Base-by-base conservation (phyloP, 2,113 vertebrate species). In the Quiscalus mexicanus region DNA sequence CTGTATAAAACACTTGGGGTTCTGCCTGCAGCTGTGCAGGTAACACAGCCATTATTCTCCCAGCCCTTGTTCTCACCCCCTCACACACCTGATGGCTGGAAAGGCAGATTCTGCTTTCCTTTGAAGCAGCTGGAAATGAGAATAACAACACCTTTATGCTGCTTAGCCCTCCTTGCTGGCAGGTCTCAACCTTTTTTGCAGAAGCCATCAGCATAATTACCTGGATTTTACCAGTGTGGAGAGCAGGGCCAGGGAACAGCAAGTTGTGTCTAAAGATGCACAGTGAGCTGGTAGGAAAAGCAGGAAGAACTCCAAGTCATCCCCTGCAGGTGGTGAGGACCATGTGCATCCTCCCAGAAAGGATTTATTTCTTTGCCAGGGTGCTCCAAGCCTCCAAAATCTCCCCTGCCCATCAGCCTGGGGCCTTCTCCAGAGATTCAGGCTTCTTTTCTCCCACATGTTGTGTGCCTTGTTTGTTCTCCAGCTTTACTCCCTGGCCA, bases 1-100 rank as follows among this genome's bases (percentile, higher is more conserved):
- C 11, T 49, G 17, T 60, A 50, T 65, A 47, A 82, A 76, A 73
- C 59, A 59, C 53, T 45, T 35, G 50, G 21, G 15, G 0, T 11
- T 91, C 90, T 87, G 78, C 78, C 79, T 85, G 37, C 67, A 94
- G 65, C 74, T 91, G 42, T 93, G 82, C 52, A 84, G 59, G 50
- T 76, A 77, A 49, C 0, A 0, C 44, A 64, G 77, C 42, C 62
- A 56, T 80, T 92, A 21, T 92, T 78, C 37, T 89, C 31, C 45
- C 64, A 77, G 47, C 39, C 22, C 37, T 79, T 84, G 28, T 84
- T 94, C 87, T 94, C 82, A 86, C 47, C 33, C 63, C 18, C 65
- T 84, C 79, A 78, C 21, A 68, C 50, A 77, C 42, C 41, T 68
- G 37, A 28, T 56, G n/a, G n/a, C 47, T 92, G 59, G 27, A 91